Base-by-base conservation (phyloP, 2,888 invertebrate genomes). In the Yponomeuta evonymella region DNA sequence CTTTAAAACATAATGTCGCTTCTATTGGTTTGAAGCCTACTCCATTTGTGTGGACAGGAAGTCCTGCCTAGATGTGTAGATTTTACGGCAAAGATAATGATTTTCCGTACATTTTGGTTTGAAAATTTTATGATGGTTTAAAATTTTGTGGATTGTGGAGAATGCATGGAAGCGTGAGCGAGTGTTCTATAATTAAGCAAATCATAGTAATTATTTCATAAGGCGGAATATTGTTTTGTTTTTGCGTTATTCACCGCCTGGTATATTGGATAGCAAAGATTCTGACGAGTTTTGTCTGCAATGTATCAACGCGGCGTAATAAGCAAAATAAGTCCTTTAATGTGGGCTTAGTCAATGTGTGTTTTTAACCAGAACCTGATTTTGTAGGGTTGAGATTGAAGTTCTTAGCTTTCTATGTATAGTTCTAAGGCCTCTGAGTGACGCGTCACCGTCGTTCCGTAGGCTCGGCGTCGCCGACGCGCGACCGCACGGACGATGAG, bases 401-500 rank as follows among this genome's bases (percentile, higher is more conserved):
- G 43, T 43, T 43, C 43, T 5, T 5, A 43, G 43, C 43, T 43
- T 5, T 43, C 1, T 33, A 2, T 43, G 43, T 8, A 6, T 43
- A 8, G 1, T 43, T 43, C 43, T 8, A 5, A 43, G 8, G 43
- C 43, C 43, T 8, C 43, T 33, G 43, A 43, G 43, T 43, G 43
- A 43, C 36, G 36, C 67, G 36, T 33, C 15, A 23, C 12, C 36
- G 67, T 11, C 48, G 48, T n/a, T 8, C 23, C 9, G 10, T 23
- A 67, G 36, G 87, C 74, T 81, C 84, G 29, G 83, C 86, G 74
- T 83, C 87, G 33, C 86, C 89, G 36, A 79, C 88, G 63, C 88
- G 85, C 51, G 88, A 87, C 74, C 83, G 86, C 72, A 77, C 81
- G 63, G 84, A 79, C 74, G 85, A 89, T 79, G 90, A 89, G 73